Base-by-base conservation (phyloP, 2,113 vertebrate species). In the Actinemys pallida region DNA sequence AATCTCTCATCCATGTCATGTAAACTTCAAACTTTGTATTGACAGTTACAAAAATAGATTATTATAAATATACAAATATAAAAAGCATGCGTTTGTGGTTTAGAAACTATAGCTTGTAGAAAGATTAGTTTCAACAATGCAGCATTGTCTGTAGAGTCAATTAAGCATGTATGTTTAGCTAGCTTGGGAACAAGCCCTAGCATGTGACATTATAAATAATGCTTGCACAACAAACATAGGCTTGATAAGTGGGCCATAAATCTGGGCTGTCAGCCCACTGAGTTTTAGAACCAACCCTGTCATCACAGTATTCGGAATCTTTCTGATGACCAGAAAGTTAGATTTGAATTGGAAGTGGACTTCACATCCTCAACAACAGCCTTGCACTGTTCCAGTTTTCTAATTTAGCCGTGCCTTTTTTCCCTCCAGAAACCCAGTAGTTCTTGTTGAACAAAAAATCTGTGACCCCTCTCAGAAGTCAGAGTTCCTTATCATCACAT, bases 151-250 rank as follows among this genome's bases (percentile, higher is more conserved):
- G n/a, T 95, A 94, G 97, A 98, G 96, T 98, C 95, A 97, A 93
- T 98, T 98, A 98, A 98, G 95, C 97, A 39, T 96, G 98, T 98
- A 98, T 98, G 97, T 98, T 99, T 98, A 97, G 96, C 92, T 96
- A 97, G 97, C 83, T 97, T 98, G 97, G 92, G 97, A 98, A 97
- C 97, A 98, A 97, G 97, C 96, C 97, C 90, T 96, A 98, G 98
- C 98, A 98, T 98, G 98, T 98, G 98, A 98, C 98, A 96, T 98
- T 99, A 98, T 99, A 99, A 99, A 99, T 99, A 99, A 98, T 98
- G 92, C 97, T 97, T 98, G 89, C 95, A 98, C 98, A 98, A 98
- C 98, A 98, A 98, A 98, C 96, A 95, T 95, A 95, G 96, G 96
- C 97, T 98, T 98, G 98, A 97, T 98, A 98, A 99, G 98, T 98